A percentile compares a stretch with the other conserved stretches of the same genome.
phyloP scores from a whole-genome alignment of 2,113 vertebrate genomes.

The Corapipo altera region DNA sequence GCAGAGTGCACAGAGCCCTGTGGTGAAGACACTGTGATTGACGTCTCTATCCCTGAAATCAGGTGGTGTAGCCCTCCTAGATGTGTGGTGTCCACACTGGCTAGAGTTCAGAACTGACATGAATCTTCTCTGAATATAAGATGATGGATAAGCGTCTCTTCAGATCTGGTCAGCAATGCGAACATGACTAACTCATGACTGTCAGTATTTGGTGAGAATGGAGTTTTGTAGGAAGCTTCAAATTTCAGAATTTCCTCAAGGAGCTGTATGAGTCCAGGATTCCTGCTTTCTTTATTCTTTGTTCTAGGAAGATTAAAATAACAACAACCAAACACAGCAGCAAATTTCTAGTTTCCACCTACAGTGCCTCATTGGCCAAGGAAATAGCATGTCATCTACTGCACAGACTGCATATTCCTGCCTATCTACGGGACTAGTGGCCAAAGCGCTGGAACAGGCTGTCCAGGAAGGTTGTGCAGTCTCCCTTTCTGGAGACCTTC shows the following conservation, averaged over 20 bases:
- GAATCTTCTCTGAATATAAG: neutral
- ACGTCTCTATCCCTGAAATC: neutral
- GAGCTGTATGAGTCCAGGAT: neutral
- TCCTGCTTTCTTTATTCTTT: neutral
- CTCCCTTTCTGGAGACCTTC: neutral
- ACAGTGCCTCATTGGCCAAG: neutral
- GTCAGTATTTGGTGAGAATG: neutral
- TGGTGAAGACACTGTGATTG: neutral
- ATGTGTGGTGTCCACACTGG: neutral
- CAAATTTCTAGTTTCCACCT: neutral
- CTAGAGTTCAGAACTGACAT: neutral
- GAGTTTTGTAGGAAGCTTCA: neutral
- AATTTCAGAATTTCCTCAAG: neutral
- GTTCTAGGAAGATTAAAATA: neutral
- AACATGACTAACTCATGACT: neutral
- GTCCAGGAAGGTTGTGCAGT: neutral
- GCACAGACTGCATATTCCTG: neutral
- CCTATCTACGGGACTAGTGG: neutral
- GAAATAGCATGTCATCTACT: neutral
- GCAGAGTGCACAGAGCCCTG: neutral
- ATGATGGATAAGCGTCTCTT: neutral
- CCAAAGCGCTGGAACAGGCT: neutral
- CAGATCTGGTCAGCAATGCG: neutral
- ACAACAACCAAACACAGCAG: neutral
- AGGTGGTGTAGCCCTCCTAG: neutral